Evolutionary conservation across 2,888 invertebrate species (phyloP).

Genomic region (Luperina nickerlii): DNA sequence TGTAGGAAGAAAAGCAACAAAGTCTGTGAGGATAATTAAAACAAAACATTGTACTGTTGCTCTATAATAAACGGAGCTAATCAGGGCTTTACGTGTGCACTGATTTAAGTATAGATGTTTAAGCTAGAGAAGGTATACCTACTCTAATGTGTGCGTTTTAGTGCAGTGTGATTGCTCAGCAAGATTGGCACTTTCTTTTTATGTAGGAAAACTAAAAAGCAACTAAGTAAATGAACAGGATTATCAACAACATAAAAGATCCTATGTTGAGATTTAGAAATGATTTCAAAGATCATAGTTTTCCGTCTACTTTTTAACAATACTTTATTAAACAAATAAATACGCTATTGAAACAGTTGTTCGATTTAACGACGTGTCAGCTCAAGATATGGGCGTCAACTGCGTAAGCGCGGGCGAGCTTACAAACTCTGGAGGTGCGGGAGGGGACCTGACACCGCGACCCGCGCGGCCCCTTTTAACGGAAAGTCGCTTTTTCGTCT

Average conservation of each 20-base stretch:
- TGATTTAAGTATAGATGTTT: conserved; percentile 34
- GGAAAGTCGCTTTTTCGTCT: too few relatives aligned
- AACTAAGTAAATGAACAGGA: background rate
- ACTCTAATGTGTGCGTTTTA: background rate
- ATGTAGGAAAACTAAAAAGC: background rate
- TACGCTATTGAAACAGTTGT: too few relatives aligned
- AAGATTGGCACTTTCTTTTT: background rate
- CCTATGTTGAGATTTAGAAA: background rate
- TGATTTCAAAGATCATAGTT: background rate
- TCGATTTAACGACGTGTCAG: too few relatives aligned
- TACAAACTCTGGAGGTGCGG: too few relatives aligned
- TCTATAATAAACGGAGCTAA: conserved; percentile 37
- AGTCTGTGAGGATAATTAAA: conserved; percentile 58
- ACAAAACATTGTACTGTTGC: conserved; percentile 58
- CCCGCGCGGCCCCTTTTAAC: too few relatives aligned
- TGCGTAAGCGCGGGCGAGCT: too few relatives aligned
- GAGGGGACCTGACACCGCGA: too few relatives aligned
- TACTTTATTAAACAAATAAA: too few relatives aligned
- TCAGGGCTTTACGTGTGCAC: conserved; percentile 22
- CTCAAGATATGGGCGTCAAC: too few relatives aligned
- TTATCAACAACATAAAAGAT: background rate
- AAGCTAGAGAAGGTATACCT: background rate
- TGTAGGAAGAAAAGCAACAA: conserved; percentile 43
- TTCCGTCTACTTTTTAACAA: too few relatives aligned
- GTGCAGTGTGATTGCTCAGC: background rate